Evolutionary conservation across 2,113 vertebrate species (phyloP).

Genomic region (Rhadina sibilatrix): DNA sequence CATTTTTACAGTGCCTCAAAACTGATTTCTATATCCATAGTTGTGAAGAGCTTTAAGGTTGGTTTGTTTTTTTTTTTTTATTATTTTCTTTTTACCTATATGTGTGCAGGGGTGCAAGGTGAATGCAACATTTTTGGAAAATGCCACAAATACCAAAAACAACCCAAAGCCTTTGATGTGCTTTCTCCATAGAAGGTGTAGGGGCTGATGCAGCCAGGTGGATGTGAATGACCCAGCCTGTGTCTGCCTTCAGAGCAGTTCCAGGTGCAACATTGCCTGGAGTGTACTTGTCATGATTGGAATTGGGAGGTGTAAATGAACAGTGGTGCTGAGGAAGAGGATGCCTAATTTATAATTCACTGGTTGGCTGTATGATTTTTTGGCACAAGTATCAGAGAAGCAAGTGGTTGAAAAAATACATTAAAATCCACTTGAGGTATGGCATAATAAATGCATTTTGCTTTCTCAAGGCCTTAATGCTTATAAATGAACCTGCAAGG

Average conservation of each 20-base stretch:
- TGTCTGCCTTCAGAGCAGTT: neutral
- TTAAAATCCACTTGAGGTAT: neutral
- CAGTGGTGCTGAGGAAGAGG: neutral
- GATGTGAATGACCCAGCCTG: neutral
- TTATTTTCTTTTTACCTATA: neutral
- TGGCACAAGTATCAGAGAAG: slow-evolving; percentile 25
- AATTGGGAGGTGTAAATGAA: neutral
- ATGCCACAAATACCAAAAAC: slow-evolving; percentile 50
- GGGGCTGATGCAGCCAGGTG: neutral
- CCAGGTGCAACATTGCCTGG: neutral
- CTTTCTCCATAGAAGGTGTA: neutral
- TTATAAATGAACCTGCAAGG: neutral
- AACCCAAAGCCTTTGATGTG: slow-evolving; percentile 59
- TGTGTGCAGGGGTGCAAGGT: slow-evolving; percentile 11
- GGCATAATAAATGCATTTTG: neutral
- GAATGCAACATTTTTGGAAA: slow-evolving; percentile 3
- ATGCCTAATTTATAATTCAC: neutral
- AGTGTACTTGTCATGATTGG: neutral
- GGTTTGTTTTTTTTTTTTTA: neutral
- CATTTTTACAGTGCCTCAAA: slow-evolving; percentile 70
- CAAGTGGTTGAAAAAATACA: neutral
- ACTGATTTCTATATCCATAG: slow-evolving; percentile 61
- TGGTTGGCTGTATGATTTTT: neutral
- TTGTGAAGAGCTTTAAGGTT: slow-evolving; percentile 61
- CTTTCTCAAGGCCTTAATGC: slow-evolving; percentile 42